Evolutionary conservation across 1,140 invertebrate genomes (phyloP), one percentile per base, ranked within the genome.

Genomic region (Drosophila sulfurigaster): DNA sequence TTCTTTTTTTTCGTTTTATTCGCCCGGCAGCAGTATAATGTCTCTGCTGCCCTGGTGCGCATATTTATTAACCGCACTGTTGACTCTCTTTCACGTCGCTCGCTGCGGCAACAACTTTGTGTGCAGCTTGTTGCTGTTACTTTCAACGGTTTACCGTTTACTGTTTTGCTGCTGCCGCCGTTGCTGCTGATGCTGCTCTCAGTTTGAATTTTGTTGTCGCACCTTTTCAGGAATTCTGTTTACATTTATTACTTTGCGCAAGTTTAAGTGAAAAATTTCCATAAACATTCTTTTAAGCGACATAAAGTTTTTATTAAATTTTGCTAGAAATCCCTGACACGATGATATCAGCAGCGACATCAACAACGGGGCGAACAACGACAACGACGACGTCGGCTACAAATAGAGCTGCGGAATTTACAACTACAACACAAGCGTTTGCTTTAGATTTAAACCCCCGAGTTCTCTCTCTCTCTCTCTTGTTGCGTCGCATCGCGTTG

Each of bases 251-350:
- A 91, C 88, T 91, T 91, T 91, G 88, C 83, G 81, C 83, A 91
- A 91, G 83, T 91, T 91, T 91, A 91, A 91, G 88, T 91, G 88
- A 91, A 91, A 91, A 91, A 91, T 91, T 91, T 91, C 88, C 89
- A 91, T 91, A 91, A 91, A 91, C 88, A 91, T 91, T 91, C 88
- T 91, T 91, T 91, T 91, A 91, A 91, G 83, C 83, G 81, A 91
- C 88, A 91, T 91, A 91, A 91, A 91, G 88, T 91, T 91, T 90
- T 89, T 91, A 91, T 91, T 91, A 91, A 91, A 91, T 91, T 91
- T 91, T 91, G 81, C 85, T 90, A 85, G 86, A 89, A 90, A 79
- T 78, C 75, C 75, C 64, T 62, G 75, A 78, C 75, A 75, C 72
- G 75, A 78, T 59, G 75, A 73, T 74, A 78, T 76, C 69, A 73